phyloP scores from a whole-genome alignment of 2,797 vertebrate species.

The Choloepus didactylus region DNA sequence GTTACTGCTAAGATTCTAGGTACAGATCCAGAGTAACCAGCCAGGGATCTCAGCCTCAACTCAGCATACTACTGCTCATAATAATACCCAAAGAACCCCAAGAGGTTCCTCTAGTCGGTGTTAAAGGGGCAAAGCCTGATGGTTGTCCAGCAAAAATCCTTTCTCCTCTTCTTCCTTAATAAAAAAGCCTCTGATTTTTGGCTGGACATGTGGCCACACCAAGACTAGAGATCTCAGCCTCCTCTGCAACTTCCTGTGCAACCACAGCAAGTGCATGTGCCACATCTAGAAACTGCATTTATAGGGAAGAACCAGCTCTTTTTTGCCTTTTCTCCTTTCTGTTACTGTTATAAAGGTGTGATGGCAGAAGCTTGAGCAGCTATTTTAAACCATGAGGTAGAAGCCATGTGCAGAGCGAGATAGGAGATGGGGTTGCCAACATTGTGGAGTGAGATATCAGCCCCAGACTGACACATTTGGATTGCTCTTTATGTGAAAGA shows the following conservation, averaged over 20 bases:
- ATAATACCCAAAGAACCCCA: not conserved
- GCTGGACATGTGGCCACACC: not conserved
- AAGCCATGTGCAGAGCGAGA: not conserved
- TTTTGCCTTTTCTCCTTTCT: not conserved
- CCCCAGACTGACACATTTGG: not conserved
- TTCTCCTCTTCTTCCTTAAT: constrained; percentile 18
- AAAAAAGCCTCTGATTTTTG: not conserved
- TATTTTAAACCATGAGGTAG: not conserved
- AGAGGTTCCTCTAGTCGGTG: not conserved
- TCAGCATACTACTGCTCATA: not conserved
- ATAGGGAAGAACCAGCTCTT: not conserved
- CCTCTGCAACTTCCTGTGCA: not conserved
- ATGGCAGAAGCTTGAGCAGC: not conserved
- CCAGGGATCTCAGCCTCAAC: not conserved
- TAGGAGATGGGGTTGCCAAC: not conserved
- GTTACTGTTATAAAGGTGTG: not conserved
- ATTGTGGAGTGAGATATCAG: not conserved
- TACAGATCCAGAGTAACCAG: not conserved
- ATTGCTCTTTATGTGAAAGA: constrained; percentile 14
- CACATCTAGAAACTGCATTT: not conserved
- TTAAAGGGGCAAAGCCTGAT: not conserved
- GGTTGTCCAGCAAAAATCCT: not conserved
- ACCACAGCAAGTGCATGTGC: not conserved
- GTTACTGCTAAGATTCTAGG: not conserved
- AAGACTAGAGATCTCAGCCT: not conserved